A percentile compares a stretch with the other conserved stretches of the same genome.
Evolutionary conservation across 1,140 invertebrate species (phyloP).

Genomic region (Nephila pilipes): DNA sequence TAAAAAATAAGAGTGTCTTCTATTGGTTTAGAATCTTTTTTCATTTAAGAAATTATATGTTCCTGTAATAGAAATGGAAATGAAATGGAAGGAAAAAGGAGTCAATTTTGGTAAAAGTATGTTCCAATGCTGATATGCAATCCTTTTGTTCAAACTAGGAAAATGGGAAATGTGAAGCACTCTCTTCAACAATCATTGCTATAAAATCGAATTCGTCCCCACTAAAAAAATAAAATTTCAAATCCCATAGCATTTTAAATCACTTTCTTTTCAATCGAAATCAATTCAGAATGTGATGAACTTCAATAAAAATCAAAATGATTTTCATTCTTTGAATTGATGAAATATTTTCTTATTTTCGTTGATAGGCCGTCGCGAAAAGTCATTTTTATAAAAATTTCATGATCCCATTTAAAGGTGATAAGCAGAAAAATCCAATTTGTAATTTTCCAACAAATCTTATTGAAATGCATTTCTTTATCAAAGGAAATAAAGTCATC

Average conservation of each 20-base stretch:
- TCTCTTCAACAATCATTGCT: not conserved
- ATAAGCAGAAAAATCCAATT: not conserved
- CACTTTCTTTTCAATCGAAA: conserved; percentile 10
- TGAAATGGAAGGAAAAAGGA: not conserved
- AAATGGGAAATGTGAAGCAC: not conserved
- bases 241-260: conserved; percentile 24
- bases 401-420: not conserved
- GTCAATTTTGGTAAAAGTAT: not conserved
- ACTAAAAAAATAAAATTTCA: not conserved
- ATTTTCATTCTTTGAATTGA: conserved; percentile 9
- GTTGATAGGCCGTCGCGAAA: not conserved
- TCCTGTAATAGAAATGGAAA: not conserved
- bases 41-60: not conserved
- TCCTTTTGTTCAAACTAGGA: not conserved
- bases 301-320: conserved; percentile 16
- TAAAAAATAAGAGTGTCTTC: no score
- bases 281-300: conserved; percentile 25
- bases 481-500: no score
- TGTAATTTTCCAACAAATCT: not conserved
- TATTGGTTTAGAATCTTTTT: not conserved
- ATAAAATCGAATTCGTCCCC: not conserved
- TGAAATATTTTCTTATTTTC: not conserved
- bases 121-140: not conserved
- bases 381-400: not conserved
- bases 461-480: no score